Percentiles rank a stretch among this genome's conserved stretches.
These are phyloP conservation scores for Calliopsis andreniformis DNA, from an alignment of 1,140 invertebrate species.

Conservation along the genomic window DNA sequence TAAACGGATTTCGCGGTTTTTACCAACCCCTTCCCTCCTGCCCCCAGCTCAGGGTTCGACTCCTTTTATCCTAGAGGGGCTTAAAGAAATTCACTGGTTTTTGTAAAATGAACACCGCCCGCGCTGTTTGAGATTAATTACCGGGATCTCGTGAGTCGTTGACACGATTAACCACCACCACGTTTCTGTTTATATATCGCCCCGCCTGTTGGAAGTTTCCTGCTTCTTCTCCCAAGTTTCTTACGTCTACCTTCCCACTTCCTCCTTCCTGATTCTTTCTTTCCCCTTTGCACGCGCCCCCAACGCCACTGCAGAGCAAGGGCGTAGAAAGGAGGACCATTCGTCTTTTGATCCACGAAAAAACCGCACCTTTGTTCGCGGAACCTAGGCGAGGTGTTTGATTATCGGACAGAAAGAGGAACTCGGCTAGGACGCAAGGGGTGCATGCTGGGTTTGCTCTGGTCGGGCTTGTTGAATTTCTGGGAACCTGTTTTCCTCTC, in stretches of 20 bases:
- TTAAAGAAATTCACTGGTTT: conserved; percentile 4
- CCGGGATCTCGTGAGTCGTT: conserved; percentile 19
- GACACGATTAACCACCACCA: conserved; percentile 19
- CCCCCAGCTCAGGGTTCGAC: neutral
- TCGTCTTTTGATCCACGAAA: too few species aligned
- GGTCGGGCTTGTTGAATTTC: too few species aligned
- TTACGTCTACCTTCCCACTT: neutral
- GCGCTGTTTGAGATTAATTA: conserved; percentile 13
- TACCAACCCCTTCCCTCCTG: neutral
- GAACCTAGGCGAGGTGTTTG: too few species aligned
- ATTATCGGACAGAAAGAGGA: too few species aligned
- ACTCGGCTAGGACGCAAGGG: too few species aligned
- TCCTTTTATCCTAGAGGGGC: neutral
- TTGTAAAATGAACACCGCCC: neutral
- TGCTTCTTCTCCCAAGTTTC: neutral
- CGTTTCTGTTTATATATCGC: neutral
- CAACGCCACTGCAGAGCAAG: too few species aligned
- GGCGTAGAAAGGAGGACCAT: too few species aligned
- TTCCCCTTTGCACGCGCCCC: neutral
- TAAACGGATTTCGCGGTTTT: conserved; percentile 21
- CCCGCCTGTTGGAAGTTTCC: neutral
- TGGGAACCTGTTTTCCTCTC: too few species aligned
- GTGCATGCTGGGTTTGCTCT: too few species aligned
- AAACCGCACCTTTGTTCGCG: too few species aligned
- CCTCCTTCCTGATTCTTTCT: neutral